Evolutionary conservation across 2,113 vertebrate species (phyloP).

Genomic region (Pagrus major): DNA sequence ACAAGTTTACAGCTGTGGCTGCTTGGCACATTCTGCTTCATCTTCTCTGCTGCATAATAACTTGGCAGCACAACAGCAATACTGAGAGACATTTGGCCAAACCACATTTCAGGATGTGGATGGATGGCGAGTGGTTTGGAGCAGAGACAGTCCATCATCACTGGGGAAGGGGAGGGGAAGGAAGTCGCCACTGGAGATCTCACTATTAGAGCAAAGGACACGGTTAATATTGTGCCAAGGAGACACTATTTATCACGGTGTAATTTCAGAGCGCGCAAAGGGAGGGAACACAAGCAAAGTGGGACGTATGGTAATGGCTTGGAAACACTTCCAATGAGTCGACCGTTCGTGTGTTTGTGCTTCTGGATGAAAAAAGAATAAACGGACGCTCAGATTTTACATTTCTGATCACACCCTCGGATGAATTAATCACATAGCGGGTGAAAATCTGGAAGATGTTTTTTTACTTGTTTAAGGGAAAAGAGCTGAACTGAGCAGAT

Average conservation of each 20-base stretch:
- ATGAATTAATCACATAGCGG: background rate
- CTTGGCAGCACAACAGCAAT: constrained; percentile 6
- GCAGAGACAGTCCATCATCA: constrained; percentile 54
- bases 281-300: constrained; percentile 29
- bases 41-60: background rate
- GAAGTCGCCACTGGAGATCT: constrained; percentile 30
- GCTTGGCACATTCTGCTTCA: background rate
- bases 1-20: background rate
- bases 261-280: constrained; percentile 38
- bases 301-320: background rate
- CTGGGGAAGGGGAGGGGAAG: no score
- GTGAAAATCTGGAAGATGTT: no score
- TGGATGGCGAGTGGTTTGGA: constrained; percentile 37
- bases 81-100: constrained; percentile 36
- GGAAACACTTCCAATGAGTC: background rate
- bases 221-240: constrained; percentile 54
- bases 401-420: background rate
- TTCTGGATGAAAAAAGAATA: background rate
- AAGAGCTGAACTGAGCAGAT: no score
- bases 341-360: background rate
- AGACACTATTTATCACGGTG: constrained; percentile 56
- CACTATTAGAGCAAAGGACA: constrained; percentile 60
- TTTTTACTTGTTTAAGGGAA: no score
- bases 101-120: constrained; percentile 32
- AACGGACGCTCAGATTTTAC: background rate